Evolutionary conservation across 2,888 invertebrate genomes (phyloP), one percentile per base, ranked within the genome.

Genomic region (Eupithecia centaureata): DNA sequence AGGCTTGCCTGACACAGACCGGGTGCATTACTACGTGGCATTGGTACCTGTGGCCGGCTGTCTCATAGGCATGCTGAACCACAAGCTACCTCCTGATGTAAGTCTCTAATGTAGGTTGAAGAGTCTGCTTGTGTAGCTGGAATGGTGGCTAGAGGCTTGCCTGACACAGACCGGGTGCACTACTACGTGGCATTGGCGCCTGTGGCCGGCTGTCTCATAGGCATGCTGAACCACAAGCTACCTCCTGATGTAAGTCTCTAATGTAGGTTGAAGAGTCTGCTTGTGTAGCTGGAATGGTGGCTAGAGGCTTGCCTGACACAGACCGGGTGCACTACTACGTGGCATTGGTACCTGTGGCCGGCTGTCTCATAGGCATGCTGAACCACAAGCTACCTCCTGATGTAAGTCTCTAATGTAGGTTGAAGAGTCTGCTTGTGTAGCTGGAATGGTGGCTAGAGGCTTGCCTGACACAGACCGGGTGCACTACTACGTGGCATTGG

Each of bases 101-200:
- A 78, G 79, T 68, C 8, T n/a, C 5, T 27, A n/a, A n/a, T n/a
- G n/a, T n/a, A n/a, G n/a, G n/a, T n/a, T n/a, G n/a, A n/a, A 92
- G 97, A 18, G 95, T 97, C 4, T 96, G 96, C 66, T 95, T 96
- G 5, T 94, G 95, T n/a, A 95, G 87, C 1, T 92, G 92, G 93
- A 0, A 82, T 92, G 4, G 86, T 90, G 13, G 79, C 86, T 1
- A 77, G 93, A 2, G 91, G 93, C 0, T 77, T 93, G 1, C 93
- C 93, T 0, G 93, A 93, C 75, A 93, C 92, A 0, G 93, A 93
- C 73, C 75, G 25, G 51, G 25, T 38, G n/a, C n/a, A 38, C n/a
- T 35, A 35, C 5, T 15, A 35, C 35, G 35, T 35, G 35, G 10
- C 10, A 1, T 73, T 93, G 0, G 92, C 93, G 0, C 93, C 93